Evolutionary conservation across 2,113 vertebrate species (phyloP).

Genomic region (Melospiza georgiana): DNA sequence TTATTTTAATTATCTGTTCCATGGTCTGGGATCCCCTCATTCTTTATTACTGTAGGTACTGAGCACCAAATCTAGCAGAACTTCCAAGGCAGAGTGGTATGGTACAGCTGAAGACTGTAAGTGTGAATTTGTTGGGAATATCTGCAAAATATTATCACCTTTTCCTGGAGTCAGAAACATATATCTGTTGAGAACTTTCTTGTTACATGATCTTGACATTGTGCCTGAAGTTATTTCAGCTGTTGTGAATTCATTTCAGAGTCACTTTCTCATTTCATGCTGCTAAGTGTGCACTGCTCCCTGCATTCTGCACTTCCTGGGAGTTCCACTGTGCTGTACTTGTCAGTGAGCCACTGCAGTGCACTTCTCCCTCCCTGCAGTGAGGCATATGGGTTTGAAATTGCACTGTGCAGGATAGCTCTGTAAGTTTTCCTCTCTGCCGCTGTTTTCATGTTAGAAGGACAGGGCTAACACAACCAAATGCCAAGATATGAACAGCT

Average conservation of each 20-base stretch:
- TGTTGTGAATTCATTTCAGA: neutral
- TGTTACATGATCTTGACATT: neutral
- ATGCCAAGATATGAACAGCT: neutral
- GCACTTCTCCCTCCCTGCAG: neutral
- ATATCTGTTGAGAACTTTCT: neutral
- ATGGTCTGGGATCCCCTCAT: neutral
- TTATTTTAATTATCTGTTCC: neutral
- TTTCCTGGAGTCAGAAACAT: neutral
- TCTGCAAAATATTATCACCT: neutral
- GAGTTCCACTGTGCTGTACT: neutral
- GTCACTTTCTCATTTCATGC: neutral
- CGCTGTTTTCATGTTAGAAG: neutral
- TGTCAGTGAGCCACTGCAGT: neutral
- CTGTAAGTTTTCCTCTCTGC: neutral
- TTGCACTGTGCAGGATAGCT: neutral
- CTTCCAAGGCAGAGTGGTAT: neutral
- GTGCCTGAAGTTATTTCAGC: neutral
- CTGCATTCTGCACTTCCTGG: neutral
- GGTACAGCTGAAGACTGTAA: neutral
- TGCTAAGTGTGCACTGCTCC: neutral
- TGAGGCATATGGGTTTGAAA: neutral
- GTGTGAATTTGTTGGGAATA: neutral
- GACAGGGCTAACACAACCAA: fast-evolving
- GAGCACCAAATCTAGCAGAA: neutral
- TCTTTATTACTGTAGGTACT: neutral